phyloP scores from a whole-genome alignment of 1,140 invertebrate genomes.

The Drosophila orena region DNA sequence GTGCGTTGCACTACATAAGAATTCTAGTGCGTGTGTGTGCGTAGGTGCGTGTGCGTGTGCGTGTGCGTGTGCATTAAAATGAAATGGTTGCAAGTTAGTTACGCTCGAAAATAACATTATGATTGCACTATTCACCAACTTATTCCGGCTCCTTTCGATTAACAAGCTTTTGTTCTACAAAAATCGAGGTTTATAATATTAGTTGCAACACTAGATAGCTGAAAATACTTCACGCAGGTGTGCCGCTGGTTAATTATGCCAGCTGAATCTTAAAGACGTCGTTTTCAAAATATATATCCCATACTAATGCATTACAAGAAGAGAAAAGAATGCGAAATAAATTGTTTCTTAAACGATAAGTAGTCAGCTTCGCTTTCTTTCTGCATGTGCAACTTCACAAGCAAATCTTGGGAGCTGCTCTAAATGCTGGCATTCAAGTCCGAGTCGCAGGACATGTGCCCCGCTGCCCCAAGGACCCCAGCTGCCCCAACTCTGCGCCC shows the following conservation, averaged over 20 bases:
- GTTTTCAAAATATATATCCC: background rate
- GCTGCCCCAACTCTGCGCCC: background rate
- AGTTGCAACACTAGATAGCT: background rate
- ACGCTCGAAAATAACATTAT: background rate
- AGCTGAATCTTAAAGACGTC: background rate
- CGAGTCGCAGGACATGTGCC: constrained; percentile 16
- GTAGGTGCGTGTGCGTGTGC: constrained; percentile 1
- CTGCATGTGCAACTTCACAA: constrained; percentile 5
- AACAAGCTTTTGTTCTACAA: too few species aligned
- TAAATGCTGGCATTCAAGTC: constrained; percentile 2
- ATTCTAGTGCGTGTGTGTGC: constrained; percentile 12
- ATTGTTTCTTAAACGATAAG: background rate
- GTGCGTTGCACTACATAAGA: constrained; percentile 37
- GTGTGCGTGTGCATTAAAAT: constrained; percentile 30
- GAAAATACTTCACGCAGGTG: background rate
- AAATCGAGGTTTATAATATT: background rate
- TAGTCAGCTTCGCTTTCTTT: background rate
- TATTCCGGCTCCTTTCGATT: too few species aligned
- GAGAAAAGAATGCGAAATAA: background rate
- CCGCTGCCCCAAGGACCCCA: background rate
- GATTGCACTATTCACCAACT: too few species aligned
- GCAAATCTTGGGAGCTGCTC: constrained; percentile 4
- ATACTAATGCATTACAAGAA: background rate
- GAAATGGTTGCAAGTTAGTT: constrained; percentile 9
- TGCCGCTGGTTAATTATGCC: background rate